Percentiles rank a stretch among this genome's conserved stretches.
Conservation (phyloP, 2,113 vertebrate genomes). For the Paradoxurus hermaphroditus region DNA sequence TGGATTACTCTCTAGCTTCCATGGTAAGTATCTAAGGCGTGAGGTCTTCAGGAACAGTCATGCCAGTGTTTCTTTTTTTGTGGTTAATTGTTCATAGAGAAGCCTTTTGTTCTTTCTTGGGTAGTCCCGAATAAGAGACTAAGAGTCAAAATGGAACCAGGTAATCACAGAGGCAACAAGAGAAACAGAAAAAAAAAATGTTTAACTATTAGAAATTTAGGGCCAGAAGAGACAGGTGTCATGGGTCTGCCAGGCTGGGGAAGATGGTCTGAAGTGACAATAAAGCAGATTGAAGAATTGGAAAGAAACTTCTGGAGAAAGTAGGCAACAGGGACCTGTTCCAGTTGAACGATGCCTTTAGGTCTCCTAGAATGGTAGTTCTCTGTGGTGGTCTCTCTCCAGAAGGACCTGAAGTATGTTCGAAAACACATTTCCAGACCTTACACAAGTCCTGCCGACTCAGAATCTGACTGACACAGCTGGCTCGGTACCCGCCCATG, state of each 20-base stretch:
- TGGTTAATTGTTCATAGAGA: neutral
- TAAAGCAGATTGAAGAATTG: neutral
- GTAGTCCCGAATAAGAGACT: constrained; percentile 16
- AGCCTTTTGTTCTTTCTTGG: neutral
- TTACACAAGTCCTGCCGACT: neutral
- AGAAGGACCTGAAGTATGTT: neutral
- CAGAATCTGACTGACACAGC: neutral
- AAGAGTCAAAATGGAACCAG: neutral
- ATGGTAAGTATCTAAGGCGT: neutral
- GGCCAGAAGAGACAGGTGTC: neutral
- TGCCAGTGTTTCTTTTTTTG: neutral
- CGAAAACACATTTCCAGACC: neutral
- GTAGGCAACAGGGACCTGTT: neutral
- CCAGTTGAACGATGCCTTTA: neutral
- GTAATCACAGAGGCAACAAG: neutral
- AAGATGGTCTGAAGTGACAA: neutral
- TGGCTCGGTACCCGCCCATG: neutral
- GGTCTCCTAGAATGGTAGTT: neutral
- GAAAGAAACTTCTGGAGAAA: neutral
- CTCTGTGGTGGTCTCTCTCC: neutral
- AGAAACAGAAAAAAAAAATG: neutral
- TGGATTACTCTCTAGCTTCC: neutral
- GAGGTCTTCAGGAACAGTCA: neutral
- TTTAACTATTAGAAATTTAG: neutral
- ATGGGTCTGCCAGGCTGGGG: neutral